phyloP scores from a whole-genome alignment of 92 coral and sea anemone species.

The Porites divaricata region DNA sequence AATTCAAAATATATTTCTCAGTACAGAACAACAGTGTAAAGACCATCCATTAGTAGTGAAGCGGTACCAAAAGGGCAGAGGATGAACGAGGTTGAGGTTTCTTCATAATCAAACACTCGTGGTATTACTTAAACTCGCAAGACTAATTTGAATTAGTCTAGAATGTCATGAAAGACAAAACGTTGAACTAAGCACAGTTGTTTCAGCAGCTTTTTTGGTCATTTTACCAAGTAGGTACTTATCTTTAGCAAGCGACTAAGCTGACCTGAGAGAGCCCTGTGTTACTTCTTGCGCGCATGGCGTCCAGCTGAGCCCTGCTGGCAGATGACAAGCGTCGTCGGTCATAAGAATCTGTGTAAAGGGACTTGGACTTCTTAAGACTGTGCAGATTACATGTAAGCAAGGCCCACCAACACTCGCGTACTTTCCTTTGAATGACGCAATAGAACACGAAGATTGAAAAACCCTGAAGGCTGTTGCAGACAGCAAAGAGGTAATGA shows the following conservation, averaged over 20 bases:
- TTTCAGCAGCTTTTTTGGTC: neutral
- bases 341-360: constrained; percentile 94
- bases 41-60: too few relatives aligned
- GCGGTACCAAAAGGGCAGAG: too few relatives aligned
- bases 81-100: too few relatives aligned
- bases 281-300: constrained; percentile 90
- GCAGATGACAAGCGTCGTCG: constrained; percentile 89
- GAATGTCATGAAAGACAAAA: too few relatives aligned
- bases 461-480: constrained; percentile 94
- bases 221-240: neutral
- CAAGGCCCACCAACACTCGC: constrained; percentile 95
- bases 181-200: neutral
- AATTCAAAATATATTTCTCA: neutral
- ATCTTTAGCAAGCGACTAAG: neutral
- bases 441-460: constrained; percentile 95
- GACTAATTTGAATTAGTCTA: too few relatives aligned
- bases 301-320: constrained; percentile 78
- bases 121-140: too few relatives aligned
- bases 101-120: too few relatives aligned
- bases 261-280: constrained; percentile 79
- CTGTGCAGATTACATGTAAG: constrained; percentile 87
- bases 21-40: neutral
- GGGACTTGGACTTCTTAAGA: constrained; percentile 74
- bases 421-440: constrained; percentile 95
- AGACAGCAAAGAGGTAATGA: constrained; percentile 84